A percentile compares a stretch with the other conserved stretches of the same genome.
Evolutionary conservation across 2,113 vertebrate genomes (phyloP).

Genomic region (Peromyscus leucopus): DNA sequence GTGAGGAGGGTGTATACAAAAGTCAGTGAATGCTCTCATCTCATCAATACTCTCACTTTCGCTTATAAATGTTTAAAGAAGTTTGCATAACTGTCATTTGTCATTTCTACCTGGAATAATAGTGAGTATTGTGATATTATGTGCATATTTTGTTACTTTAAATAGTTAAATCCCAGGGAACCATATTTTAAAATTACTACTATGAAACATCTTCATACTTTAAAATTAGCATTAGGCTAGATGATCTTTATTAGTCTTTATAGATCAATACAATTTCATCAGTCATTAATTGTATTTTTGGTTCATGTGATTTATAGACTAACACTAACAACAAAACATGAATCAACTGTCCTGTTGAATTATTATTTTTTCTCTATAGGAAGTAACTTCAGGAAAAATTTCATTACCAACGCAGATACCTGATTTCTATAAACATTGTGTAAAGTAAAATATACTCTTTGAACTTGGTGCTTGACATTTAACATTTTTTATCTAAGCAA

Average conservation of each 20-base stretch:
- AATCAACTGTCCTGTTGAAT: slow-evolving; percentile 20
- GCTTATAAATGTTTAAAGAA: neutral
- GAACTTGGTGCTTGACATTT: neutral
- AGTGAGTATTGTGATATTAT: neutral
- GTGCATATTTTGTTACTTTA: neutral
- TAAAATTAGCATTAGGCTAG: neutral
- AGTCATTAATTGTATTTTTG: slow-evolving; percentile 21
- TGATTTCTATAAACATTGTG: slow-evolving; percentile 1
- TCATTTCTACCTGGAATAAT: slow-evolving; percentile 25
- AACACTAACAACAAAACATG: neutral
- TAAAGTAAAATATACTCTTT: slow-evolving; percentile 1
- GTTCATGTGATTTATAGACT: neutral
- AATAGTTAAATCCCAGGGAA: neutral
- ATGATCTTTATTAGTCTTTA: neutral
- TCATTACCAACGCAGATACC: neutral
- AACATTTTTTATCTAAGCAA: slow-evolving; percentile 25
- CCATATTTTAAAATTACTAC: neutral
- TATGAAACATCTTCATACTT: neutral
- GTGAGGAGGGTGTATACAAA: neutral
- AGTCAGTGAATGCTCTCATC: neutral
- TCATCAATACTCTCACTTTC: slow-evolving; percentile 24
- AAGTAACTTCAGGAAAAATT: neutral
- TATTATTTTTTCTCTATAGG: neutral
- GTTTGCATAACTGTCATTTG: neutral
- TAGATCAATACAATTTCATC: neutral